Evolutionary conservation across 2,797 vertebrate species (phyloP).

Genomic region (Podarcis lilfordi): DNA sequence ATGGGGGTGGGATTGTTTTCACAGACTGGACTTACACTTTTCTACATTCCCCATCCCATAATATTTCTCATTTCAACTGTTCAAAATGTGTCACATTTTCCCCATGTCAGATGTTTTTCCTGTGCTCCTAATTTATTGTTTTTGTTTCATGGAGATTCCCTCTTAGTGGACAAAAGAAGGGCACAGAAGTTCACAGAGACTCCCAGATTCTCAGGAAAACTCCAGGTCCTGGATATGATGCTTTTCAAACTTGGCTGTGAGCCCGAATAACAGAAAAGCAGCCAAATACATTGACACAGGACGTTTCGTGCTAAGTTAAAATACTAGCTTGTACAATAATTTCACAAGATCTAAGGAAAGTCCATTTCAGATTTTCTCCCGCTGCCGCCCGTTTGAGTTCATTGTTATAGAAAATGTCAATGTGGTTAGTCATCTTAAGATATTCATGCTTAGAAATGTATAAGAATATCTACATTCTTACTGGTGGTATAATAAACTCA

Average conservation of each 20-base stretch:
- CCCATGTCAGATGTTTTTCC: conserved; percentile 2
- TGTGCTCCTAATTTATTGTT: conserved; percentile 9
- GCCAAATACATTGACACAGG: conserved; percentile 22
- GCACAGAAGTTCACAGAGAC: conserved; percentile 42
- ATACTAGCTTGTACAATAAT: conserved; percentile 39
- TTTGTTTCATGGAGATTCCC: conserved; percentile 24
- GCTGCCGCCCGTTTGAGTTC: neutral
- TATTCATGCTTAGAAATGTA: conserved; percentile 10
- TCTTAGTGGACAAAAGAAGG: conserved; percentile 44
- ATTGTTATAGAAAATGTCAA: conserved; percentile 50
- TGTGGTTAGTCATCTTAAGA: conserved; percentile 35
- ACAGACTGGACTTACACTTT: neutral
- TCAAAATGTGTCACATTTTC: conserved; percentile 15
- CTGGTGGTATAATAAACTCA: neutral
- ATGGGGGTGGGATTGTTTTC: neutral
- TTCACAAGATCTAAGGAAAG: conserved; percentile 14
- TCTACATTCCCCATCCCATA: neutral
- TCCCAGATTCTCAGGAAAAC: conserved; percentile 55
- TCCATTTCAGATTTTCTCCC: conserved; percentile 23
- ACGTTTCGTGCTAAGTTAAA: conserved; percentile 18
- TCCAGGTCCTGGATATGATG: conserved; percentile 19
- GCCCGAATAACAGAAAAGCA: conserved; percentile 37
- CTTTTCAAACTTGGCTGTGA: conserved; percentile 45
- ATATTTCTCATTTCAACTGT: conserved; percentile 27
- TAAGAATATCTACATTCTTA: neutral